Evolutionary conservation across 2,888 invertebrate genomes (phyloP), one percentile per base, ranked within the genome.

Genomic region (Andricus quercusramuli): DNA sequence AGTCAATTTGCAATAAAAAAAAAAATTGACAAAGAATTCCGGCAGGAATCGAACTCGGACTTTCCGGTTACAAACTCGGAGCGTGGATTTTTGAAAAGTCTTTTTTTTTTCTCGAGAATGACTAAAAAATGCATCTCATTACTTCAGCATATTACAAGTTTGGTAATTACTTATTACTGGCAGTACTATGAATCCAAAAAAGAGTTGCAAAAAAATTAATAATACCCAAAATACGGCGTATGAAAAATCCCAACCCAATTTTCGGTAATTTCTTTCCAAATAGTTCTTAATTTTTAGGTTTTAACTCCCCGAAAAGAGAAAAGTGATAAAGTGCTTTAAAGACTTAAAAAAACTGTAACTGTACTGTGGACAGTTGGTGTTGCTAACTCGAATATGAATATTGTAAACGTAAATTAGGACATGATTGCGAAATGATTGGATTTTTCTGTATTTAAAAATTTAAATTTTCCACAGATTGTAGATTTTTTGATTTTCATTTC

Each of bases 301-400:
- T 22, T 15, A 25, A n/a, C 17, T 15, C 22, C 6, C 41, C 3
- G 15, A 47, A 41, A n/a, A 22, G 22, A 70, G 47, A 70, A 68
- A 56, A 74, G n/a, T 59, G 56, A 32, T 74, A 15, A 32, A 74
- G 20, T 20, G 56, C n/a, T n/a, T 74, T 74, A 37, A 74, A 56
- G 17, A 56, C 20, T 74, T 47, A 29, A 74, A 29, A 32, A 29
- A 74, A 20, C 29, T 74, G 51, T 74, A 74, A 74, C 56, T 74
- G 67, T 67, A 74, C 32, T 74, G 56, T 74, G 67, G 41, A 74
- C 32, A 56, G 56, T 56, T 13, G 56, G 74, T 74, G 56, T 74
- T 74, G 74, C 56, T 51, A 74, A 29, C 32, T 74, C 25, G 17
- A 37, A 56, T 74, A 74, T n/a, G n/a, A 67, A 41, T 41, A 41